phyloP scores from a whole-genome alignment of 2,113 vertebrate species.

The Hyaena hyaena region DNA sequence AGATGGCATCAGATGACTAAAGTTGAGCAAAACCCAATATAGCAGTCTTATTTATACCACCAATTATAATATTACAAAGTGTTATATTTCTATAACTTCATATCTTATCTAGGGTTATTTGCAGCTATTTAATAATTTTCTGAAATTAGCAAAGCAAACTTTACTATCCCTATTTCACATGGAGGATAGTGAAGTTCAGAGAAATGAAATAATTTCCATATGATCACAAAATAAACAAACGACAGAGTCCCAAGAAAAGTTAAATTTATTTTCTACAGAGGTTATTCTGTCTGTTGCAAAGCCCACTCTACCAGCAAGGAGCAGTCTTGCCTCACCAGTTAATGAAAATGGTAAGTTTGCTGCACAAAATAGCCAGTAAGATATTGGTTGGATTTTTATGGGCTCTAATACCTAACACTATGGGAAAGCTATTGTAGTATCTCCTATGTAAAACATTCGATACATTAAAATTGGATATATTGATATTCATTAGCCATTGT shows the following conservation, averaged over 20 bases:
- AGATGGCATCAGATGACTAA: background rate
- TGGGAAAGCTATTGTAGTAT: background rate
- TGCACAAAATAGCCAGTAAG: background rate
- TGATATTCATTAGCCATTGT: background rate
- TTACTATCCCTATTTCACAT: background rate
- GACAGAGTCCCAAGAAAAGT: background rate
- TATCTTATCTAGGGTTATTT: background rate
- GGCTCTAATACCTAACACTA: background rate
- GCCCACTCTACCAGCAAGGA: background rate
- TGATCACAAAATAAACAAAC: conserved; percentile 8
- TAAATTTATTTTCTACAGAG: background rate
- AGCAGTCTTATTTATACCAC: background rate
- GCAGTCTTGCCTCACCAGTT: background rate
- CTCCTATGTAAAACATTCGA: background rate
- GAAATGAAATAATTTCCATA: background rate
- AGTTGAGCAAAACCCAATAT: background rate
- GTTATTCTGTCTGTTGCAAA: background rate
- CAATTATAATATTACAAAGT: background rate
- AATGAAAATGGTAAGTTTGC: background rate
- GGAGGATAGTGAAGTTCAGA: background rate
- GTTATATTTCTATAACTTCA: background rate
- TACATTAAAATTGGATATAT: background rate
- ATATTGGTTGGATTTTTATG: background rate
- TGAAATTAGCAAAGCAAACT: background rate
- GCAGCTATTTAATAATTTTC: background rate